Evolutionary conservation across 2,113 vertebrate species (phyloP).

Genomic region (Aphelocoma coerulescens): DNA sequence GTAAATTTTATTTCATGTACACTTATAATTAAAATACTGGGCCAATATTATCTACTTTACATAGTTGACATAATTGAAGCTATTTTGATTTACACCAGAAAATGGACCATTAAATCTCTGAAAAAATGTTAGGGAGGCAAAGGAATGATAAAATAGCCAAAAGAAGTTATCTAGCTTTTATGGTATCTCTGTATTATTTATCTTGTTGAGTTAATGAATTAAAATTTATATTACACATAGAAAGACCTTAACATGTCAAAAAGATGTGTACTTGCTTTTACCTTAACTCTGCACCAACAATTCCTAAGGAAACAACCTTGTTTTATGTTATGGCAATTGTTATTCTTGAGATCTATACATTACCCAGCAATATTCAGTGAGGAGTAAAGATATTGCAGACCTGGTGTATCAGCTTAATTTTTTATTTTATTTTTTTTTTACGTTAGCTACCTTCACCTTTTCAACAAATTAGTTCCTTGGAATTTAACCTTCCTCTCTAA

Average conservation of each 20-base stretch:
- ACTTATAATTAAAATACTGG: neutral
- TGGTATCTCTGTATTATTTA: neutral
- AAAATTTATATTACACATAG: neutral
- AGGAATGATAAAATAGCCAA: neutral
- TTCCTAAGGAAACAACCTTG: neutral
- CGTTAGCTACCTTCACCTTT: constrained; percentile 63
- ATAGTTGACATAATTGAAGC: neutral
- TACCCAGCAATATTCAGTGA: neutral
- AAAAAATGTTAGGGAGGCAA: neutral
- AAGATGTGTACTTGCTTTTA: neutral
- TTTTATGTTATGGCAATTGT: neutral
- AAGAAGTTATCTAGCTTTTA: neutral
- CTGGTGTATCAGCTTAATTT: neutral
- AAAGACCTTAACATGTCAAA: neutral
- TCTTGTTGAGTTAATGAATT: neutral
- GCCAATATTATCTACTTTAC: neutral
- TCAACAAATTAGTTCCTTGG: constrained; percentile 64
- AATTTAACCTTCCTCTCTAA: constrained; percentile 71
- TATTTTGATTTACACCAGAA: neutral
- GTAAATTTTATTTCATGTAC: neutral
- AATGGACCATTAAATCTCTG: neutral
- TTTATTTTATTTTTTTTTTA: neutral
- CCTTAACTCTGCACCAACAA: neutral
- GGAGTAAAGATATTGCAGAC: neutral
- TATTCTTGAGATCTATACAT: neutral